Evolutionary conservation across 2,888 invertebrate genomes (phyloP).

Genomic region (Gastrophysa polygoni): DNA sequence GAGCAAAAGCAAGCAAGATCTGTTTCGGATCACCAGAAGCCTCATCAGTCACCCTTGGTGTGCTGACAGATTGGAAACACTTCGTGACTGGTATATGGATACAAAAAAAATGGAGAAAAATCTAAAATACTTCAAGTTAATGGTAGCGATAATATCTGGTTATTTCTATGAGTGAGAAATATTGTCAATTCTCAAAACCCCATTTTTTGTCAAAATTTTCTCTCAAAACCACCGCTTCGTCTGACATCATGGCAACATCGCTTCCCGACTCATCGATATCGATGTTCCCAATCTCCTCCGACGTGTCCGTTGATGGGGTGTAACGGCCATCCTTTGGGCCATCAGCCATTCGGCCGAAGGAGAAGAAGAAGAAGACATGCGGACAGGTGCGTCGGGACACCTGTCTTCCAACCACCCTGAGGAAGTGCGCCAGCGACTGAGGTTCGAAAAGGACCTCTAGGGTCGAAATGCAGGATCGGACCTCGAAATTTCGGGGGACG

Average conservation of each 20-base stretch:
- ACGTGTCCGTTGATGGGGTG: constrained; percentile 43
- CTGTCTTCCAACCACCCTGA: constrained; percentile 42
- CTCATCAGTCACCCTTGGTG: no score
- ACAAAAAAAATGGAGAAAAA: no score
- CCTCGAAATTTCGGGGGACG: not conserved
- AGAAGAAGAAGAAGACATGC: constrained; percentile 49
- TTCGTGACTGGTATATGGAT: no score
- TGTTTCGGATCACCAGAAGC: no score
- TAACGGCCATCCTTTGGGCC: constrained; percentile 49
- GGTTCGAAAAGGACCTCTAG: constrained; percentile 17
- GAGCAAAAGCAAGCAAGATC: no score
- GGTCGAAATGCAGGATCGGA: not conserved
- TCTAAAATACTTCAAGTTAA: no score
- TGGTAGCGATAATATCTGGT: no score
- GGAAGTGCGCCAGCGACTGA: constrained; percentile 29
- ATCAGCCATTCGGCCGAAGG: constrained; percentile 45
- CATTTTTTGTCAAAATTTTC: not conserved
- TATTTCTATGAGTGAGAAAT: no score
- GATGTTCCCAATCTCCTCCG: constrained; percentile 8
- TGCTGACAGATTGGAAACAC: no score
- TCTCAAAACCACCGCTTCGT: not conserved
- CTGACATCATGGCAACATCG: not conserved
- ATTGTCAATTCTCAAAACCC: no score
- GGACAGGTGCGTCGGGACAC: constrained; percentile 51
- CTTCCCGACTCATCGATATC: constrained; percentile 3